Evolutionary conservation across 1,140 invertebrate genomes (phyloP).

Genomic region (Lepidostoma basale): DNA sequence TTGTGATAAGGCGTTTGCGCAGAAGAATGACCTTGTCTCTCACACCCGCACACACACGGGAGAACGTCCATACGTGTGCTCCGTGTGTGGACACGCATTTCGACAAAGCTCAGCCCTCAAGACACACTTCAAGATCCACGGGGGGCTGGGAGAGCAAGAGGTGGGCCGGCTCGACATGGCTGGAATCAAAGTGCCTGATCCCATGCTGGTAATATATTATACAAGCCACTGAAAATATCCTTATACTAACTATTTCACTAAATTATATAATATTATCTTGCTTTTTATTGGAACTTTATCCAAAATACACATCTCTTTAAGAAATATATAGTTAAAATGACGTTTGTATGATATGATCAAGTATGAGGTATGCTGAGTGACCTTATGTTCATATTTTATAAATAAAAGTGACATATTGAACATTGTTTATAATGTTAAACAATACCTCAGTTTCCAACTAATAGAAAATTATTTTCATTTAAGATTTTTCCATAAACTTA

Average conservation of each 20-base stretch:
- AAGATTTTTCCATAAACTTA: no score
- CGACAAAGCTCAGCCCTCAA: constrained; percentile 70
- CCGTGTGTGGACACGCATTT: constrained; percentile 79
- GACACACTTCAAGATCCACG: constrained; percentile 69
- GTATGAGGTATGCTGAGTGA: no score
- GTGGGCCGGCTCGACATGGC: constrained; percentile 20
- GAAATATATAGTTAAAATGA: no score
- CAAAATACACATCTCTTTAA: no score
- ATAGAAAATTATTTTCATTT: no score
- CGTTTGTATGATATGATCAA: no score
- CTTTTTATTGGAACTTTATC: no score
- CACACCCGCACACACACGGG: constrained; percentile 84
- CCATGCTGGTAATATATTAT: constrained; percentile 18
- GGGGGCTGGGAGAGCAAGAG: constrained; percentile 42
- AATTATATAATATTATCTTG: no score
- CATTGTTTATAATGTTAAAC: no score
- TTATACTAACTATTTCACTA: background rate
- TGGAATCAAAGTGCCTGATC: background rate
- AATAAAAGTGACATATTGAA: no score
- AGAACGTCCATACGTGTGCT: constrained; percentile 82
- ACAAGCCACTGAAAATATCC: background rate
- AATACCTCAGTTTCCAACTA: no score
- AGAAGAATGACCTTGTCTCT: constrained; percentile 64
- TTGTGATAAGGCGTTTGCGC: constrained; percentile 63
- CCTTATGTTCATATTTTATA: no score